Evolutionary conservation across 2,113 vertebrate genomes (phyloP).

Genomic region (Archocentrus centrarchus): DNA sequence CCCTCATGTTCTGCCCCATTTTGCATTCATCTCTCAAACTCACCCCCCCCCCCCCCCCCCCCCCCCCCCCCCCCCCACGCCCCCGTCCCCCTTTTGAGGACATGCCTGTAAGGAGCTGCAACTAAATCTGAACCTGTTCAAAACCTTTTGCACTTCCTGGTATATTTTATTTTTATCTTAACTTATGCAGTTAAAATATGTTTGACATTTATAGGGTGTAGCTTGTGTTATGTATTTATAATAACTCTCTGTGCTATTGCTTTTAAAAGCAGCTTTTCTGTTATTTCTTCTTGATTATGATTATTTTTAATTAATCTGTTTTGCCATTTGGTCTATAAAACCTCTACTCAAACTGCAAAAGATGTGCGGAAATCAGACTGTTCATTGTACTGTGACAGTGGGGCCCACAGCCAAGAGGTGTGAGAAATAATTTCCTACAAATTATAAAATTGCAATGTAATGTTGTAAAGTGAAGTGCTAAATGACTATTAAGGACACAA

Average conservation of each 20-base stretch:
- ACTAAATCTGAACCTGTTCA: not conserved
- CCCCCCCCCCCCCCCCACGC: not conserved
- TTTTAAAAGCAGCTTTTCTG: not conserved
- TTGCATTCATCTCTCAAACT: conserved; percentile 23
- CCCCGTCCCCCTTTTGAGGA: not conserved
- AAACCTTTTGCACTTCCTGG: not conserved
- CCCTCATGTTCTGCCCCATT: conserved; percentile 26
- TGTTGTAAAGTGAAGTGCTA: not conserved
- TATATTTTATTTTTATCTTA: conserved; percentile 1
- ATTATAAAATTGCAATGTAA: not conserved
- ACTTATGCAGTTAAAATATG: not conserved
- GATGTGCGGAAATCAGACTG: not conserved
- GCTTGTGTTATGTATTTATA: not conserved
- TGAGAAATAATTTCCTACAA: not conserved
- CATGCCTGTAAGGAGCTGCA: not conserved
- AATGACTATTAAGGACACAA: not conserved
- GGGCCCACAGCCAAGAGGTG: not conserved
- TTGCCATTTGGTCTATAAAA: not conserved
- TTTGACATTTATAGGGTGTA: not conserved
- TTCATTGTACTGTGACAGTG: not conserved
- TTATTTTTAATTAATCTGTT: not conserved
- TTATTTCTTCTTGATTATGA: not conserved
- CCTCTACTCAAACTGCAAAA: not conserved
- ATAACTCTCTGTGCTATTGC: not conserved
- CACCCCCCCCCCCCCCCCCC: not conserved